Evolutionary conservation across 2,797 vertebrate genomes (phyloP).

Genomic region (Microctenopoma lineatum): DNA sequence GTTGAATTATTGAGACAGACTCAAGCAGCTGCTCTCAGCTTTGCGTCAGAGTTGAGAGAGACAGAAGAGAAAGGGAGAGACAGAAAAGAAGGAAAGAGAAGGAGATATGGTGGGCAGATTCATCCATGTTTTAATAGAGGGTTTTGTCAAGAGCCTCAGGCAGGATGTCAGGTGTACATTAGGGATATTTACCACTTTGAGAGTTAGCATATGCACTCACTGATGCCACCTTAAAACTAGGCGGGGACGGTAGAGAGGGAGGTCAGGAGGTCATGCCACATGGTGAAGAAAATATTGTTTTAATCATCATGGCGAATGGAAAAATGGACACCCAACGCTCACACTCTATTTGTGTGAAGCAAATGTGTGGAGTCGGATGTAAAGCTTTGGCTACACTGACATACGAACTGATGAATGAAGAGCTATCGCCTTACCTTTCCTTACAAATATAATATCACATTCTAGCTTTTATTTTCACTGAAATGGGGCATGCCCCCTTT

Average conservation of each 20-base stretch:
- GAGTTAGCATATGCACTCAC: slow-evolving; percentile 19
- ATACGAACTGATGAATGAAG: neutral
- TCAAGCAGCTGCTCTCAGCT: slow-evolving; percentile 76
- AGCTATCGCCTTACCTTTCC: neutral
- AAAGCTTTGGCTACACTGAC: neutral
- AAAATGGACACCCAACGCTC: neutral
- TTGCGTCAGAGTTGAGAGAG: slow-evolving; percentile 68
- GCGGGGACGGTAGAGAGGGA: slow-evolving; percentile 6
- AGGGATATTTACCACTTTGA: slow-evolving; percentile 58
- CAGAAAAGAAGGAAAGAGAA: slow-evolving; percentile 36
- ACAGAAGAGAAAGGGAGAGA: slow-evolving; percentile 45
- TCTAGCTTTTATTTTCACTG: slow-evolving; percentile 16
- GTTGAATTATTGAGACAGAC: slow-evolving; percentile 82
- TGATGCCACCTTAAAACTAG: slow-evolving; percentile 20
- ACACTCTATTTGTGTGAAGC: slow-evolving; percentile 2
- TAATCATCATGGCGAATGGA: neutral
- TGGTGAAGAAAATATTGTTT: neutral
- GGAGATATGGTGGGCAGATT: slow-evolving; percentile 68
- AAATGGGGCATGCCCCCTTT: slow-evolving; percentile 29
- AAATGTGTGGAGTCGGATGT: neutral
- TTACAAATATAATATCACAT: slow-evolving; percentile 24
- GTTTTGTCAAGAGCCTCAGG: slow-evolving; percentile 77
- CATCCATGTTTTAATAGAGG: slow-evolving; percentile 84
- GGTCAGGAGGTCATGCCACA: slow-evolving; percentile 60
- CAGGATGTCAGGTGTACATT: slow-evolving; percentile 76